These are phyloP conservation scores for Aplochiton taeniatus DNA, from an alignment of 2,797 vertebrate species.

Conservation along the genomic window DNA sequence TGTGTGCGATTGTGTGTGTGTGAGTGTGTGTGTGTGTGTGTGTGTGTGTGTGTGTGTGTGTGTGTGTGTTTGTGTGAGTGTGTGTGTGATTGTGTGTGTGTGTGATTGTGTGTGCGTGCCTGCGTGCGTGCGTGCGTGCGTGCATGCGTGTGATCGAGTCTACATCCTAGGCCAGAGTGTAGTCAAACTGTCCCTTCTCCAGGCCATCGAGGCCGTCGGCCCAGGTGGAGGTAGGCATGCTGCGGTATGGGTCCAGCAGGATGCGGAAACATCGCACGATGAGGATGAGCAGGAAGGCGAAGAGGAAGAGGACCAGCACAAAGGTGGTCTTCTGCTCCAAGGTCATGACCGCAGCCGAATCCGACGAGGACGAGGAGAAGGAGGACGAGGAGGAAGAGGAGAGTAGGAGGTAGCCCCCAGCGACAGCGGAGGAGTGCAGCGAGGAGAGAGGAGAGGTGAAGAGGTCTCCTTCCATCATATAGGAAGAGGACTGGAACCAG, in stretches of 20 bases:
- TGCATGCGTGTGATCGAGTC: not conserved
- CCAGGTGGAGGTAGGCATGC: slow-evolving; percentile 86
- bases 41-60: no score
- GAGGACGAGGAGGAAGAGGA: slow-evolving; percentile 35
- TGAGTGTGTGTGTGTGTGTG: no score
- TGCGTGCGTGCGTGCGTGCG: no score
- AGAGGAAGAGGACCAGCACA: slow-evolving; percentile 82
- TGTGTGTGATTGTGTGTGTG: not conserved
- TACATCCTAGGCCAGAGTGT: slow-evolving; percentile 73
- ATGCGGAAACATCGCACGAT: slow-evolving; percentile 84
- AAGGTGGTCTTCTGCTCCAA: slow-evolving; percentile 87
- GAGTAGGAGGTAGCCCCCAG: slow-evolving; percentile 56
- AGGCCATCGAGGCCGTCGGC: slow-evolving; percentile 81
- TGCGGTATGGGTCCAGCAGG: slow-evolving; percentile 82
- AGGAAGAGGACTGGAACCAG: slow-evolving; percentile 20
- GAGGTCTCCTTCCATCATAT: slow-evolving; percentile 79
- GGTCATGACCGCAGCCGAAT: slow-evolving; percentile 71
- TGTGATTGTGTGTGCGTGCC: not conserved
- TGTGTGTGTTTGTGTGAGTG: not conserved
- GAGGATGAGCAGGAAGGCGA: slow-evolving; percentile 84
- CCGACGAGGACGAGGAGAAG: slow-evolving; percentile 61
- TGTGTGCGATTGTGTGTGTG: not conserved
- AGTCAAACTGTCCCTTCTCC: slow-evolving; percentile 87
- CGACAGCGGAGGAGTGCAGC: slow-evolving; percentile 30
- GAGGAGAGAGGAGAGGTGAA: slow-evolving; percentile 68